phyloP scores from a whole-genome alignment of 2,888 invertebrate genomes.

The Himalopsyche anomala region DNA sequence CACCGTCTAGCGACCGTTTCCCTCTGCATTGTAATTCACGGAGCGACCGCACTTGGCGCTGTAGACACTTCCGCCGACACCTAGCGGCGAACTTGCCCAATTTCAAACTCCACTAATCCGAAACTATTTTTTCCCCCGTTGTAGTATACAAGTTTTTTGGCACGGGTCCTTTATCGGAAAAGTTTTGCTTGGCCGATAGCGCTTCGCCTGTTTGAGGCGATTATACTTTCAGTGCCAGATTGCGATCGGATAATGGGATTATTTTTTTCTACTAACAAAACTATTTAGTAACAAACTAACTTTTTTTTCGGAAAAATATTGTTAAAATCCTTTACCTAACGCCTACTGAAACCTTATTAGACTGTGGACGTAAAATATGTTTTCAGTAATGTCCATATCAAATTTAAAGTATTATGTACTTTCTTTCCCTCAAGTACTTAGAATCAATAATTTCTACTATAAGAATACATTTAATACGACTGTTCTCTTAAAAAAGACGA shows the following conservation, averaged over 20 bases:
- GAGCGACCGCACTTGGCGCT: constrained; percentile 47
- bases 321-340: too few relatives aligned
- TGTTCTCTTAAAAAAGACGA: too few relatives aligned
- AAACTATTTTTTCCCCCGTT: constrained; percentile 6
- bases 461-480: too few relatives aligned
- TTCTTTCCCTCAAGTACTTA: too few relatives aligned
- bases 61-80: constrained; percentile 56
- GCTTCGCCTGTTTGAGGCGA: constrained; percentile 43
- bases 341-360: too few relatives aligned
- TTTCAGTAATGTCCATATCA: too few relatives aligned
- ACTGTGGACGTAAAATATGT: too few relatives aligned
- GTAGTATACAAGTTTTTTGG: constrained; percentile 46
- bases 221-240: constrained; percentile 26
- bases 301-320: too few relatives aligned
- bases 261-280: background rate
- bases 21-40: constrained; percentile 52
- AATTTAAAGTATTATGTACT: too few relatives aligned
- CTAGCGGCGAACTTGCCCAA: constrained; percentile 51
- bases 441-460: too few relatives aligned
- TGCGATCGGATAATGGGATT: constrained; percentile 10
- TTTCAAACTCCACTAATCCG: constrained; percentile 55
- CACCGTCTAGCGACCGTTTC: constrained; percentile 48
- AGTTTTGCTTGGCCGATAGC: constrained; percentile 45
- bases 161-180: constrained; percentile 36
- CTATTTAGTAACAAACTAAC: too few relatives aligned